Evolutionary conservation across 1,140 invertebrate species (phyloP).

Genomic region (Phortica variegata): DNA sequence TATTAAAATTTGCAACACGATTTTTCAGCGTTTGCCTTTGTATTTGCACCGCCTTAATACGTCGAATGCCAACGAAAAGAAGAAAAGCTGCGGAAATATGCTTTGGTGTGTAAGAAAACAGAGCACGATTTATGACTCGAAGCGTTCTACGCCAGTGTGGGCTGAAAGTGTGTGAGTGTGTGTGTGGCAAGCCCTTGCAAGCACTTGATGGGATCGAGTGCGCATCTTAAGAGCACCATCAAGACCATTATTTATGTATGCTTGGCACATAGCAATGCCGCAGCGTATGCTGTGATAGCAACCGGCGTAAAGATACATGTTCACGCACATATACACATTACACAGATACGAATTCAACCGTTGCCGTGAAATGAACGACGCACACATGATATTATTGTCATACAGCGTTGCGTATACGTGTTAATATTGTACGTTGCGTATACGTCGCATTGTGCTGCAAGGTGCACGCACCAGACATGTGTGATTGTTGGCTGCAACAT

Average conservation of each 20-base stretch:
- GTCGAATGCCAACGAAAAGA: no score
- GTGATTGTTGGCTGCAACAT: neutral
- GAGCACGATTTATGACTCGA: no score
- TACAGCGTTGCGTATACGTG: slow-evolving; percentile 36
- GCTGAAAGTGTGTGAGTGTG: no score
- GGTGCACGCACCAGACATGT: slow-evolving; percentile 17
- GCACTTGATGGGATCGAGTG: neutral
- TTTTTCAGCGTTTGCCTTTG: no score
- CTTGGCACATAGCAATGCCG: slow-evolving; percentile 23
- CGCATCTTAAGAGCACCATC: neutral
- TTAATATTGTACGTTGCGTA: slow-evolving; percentile 11
- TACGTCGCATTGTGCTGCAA: slow-evolving; percentile 2
- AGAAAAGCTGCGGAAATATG: no score
- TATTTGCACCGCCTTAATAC: no score
- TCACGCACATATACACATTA: no score
- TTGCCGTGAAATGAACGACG: neutral
- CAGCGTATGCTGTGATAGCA: neutral
- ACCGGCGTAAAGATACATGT: no score
- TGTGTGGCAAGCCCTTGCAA: no score
- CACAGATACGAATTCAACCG: slow-evolving; percentile 1
- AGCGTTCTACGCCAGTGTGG: no score
- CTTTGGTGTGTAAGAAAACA: no score
- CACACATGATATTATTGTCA: neutral
- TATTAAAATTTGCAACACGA: no score
- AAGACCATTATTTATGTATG: slow-evolving; percentile 46